A percentile compares a stretch with the other conserved stretches of the same genome.
Evolutionary conservation across 2,888 invertebrate genomes (phyloP).

Genomic region (Drosophila seclusa): DNA sequence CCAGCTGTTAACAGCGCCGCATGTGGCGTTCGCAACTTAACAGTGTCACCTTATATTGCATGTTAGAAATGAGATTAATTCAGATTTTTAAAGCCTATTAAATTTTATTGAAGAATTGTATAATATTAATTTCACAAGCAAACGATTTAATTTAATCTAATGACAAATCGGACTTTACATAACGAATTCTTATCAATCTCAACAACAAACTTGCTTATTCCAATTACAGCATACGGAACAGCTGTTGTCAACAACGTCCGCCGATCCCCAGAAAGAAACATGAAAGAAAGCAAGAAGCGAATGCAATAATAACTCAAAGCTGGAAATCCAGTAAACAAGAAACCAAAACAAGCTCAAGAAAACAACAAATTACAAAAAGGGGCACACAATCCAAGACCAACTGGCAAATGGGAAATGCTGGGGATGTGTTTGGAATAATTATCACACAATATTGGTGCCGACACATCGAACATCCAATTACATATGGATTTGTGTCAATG

Average conservation of each 20-base stretch:
- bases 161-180: not conserved
- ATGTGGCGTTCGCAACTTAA: slow-evolving; percentile 44
- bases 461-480: slow-evolving; percentile 33
- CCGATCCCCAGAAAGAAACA: slow-evolving; percentile 7
- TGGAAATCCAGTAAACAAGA: slow-evolving; percentile 35
- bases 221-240: slow-evolving; percentile 63
- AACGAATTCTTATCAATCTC: slow-evolving; percentile 49
- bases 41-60: slow-evolving; percentile 34
- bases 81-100: not conserved
- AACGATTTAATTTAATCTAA: too few relatives aligned
- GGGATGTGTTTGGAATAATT: slow-evolving; percentile 58
- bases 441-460: slow-evolving; percentile 47
- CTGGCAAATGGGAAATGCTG: slow-evolving; percentile 19
- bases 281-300: slow-evolving; percentile 6
- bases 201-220: slow-evolving; percentile 51
- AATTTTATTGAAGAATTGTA: not conserved
- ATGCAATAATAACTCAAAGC: slow-evolving; percentile 20
- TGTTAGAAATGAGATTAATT: slow-evolving; percentile 3
- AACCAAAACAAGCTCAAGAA: slow-evolving; percentile 53
- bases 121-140: slow-evolving; percentile 7
- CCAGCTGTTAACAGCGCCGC: slow-evolving; percentile 61
- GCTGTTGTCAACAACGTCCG: slow-evolving; percentile 50
- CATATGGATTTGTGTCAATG: slow-evolving; percentile 42
- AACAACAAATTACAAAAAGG: not conserved
- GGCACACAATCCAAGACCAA: slow-evolving; percentile 1